Evolutionary conservation across 2,113 vertebrate genomes (phyloP).

Genomic region (Steatornis caripensis): DNA sequence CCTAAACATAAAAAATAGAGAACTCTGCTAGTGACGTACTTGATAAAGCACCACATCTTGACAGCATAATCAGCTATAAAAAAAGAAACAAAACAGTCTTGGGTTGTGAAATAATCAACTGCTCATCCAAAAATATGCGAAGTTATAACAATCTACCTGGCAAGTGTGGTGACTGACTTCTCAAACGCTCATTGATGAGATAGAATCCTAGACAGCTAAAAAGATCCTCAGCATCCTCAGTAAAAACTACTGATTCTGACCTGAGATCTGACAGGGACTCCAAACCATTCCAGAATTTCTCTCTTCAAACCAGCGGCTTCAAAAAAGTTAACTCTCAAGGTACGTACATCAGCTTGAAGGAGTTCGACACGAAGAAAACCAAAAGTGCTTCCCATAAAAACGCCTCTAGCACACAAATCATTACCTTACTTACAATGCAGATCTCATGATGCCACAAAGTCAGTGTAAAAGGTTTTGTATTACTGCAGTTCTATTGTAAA

Average conservation of each 20-base stretch:
- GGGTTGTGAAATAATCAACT: neutral
- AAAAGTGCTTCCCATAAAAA: neutral
- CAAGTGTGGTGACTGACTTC: neutral
- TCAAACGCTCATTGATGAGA: neutral
- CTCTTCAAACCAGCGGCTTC: neutral
- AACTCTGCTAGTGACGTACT: neutral
- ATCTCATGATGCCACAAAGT: neutral
- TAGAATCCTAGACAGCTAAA: neutral
- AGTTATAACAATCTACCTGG: neutral
- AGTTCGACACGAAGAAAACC: neutral
- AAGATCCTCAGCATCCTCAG: neutral
- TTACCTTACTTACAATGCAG: neutral
- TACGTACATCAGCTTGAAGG: neutral
- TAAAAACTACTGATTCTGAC: neutral
- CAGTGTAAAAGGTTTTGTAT: neutral
- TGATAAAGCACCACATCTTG: neutral
- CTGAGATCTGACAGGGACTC: neutral
- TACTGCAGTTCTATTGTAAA: neutral
- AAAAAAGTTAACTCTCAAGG: neutral
- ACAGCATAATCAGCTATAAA: neutral
- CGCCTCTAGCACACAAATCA: neutral
- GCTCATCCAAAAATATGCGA: neutral
- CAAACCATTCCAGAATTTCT: neutral
- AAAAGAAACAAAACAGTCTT: neutral
- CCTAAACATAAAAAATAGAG: conserved; percentile 59